A percentile compares a stretch with the other conserved stretches of the same genome.
Evolutionary conservation across 2,888 invertebrate species (phyloP).

Genomic region (Pseudococcus jackbeardsleyi): DNA sequence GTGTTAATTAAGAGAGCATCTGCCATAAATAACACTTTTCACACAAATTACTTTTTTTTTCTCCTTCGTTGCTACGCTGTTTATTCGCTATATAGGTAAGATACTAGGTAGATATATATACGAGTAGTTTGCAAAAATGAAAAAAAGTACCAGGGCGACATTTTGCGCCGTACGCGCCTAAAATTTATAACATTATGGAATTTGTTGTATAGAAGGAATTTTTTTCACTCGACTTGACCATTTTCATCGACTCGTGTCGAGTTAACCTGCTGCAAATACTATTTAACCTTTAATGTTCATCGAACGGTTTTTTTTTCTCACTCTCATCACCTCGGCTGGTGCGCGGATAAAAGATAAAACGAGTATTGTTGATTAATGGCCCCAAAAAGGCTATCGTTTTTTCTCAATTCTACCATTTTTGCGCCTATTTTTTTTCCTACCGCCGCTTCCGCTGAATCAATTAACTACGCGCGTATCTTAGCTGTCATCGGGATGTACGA

Average conservation of each 20-base stretch:
- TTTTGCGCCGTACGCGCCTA: neutral
- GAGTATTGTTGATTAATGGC: conserved; percentile 42
- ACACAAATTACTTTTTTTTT: conserved; percentile 42
- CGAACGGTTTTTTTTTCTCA: conserved; percentile 20
- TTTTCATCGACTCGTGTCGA: conserved; percentile 3
- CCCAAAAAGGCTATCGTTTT: conserved; percentile 28
- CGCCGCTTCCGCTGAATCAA: conserved; percentile 17
- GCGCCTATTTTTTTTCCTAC: neutral
- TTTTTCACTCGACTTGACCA: conserved; percentile 46
- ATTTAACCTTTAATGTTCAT: conserved; percentile 34
- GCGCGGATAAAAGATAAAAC: conserved; percentile 6
- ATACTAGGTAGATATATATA: neutral
- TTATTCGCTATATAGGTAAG: neutral
- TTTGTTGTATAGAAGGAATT: conserved; percentile 20
- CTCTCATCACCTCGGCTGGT: neutral
- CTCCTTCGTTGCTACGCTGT: neutral
- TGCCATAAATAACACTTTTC: conserved; percentile 49
- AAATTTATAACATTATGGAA: conserved; percentile 50
- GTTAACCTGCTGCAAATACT: conserved; percentile 8
- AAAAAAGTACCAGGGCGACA: neutral
- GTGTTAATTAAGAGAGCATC: conserved; percentile 48
- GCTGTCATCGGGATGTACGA: neutral
- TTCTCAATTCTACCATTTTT: conserved; percentile 29
- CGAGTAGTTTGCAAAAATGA: neutral
- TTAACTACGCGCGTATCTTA: neutral